Conservation (phyloP, 2,113 vertebrate genomes). For the Phasianus colchicus region DNA sequence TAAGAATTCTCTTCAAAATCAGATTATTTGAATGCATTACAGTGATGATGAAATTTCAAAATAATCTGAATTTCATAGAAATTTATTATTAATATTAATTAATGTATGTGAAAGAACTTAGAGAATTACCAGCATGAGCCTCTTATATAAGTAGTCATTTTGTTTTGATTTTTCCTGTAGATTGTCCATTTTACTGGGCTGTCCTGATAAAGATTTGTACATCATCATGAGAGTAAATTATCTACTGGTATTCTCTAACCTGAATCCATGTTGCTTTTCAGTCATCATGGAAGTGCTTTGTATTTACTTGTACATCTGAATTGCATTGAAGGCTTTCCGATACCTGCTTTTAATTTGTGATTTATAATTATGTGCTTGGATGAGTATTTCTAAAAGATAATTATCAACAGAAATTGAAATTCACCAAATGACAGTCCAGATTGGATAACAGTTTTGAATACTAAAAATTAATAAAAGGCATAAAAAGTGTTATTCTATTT, state of each 20-base stretch:
- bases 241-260: background rate
- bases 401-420: slow-evolving; percentile 2
- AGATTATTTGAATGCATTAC: slow-evolving; percentile 57
- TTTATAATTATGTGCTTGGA: background rate
- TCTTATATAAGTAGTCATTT: background rate
- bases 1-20: slow-evolving; percentile 59
- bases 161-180: background rate
- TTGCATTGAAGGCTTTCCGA: background rate
- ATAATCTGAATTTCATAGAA: background rate
- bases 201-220: background rate
- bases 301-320: slow-evolving; percentile 24
- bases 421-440: background rate
- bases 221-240: background rate
- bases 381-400: background rate
- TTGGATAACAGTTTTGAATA: background rate
- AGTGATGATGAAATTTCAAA: slow-evolving; percentile 14
- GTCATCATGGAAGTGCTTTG: background rate
- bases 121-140: background rate
- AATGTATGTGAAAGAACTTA: background rate
- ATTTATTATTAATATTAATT: background rate
- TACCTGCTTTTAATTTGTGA: background rate
- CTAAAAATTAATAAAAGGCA: background rate
- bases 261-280: slow-evolving; percentile 11
- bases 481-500: background rate
- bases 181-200: slow-evolving; percentile 2